Percentiles rank a stretch among this genome's conserved stretches.
Evolutionary conservation across 2,888 invertebrate species (phyloP).

Genomic region (Drosophila bunnanda): DNA sequence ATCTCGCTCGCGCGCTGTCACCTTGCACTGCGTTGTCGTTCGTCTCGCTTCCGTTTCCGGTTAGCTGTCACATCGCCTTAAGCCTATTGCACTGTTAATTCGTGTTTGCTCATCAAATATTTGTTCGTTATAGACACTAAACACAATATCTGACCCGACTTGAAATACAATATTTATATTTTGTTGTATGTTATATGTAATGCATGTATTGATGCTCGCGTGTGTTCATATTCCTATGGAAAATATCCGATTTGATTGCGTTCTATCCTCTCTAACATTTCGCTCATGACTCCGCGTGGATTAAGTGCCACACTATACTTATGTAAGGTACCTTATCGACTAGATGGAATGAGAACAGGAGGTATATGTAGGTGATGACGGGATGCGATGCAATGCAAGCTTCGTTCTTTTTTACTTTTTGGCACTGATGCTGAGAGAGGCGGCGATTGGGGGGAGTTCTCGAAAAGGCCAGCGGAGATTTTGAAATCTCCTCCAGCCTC

Average conservation of each 20-base stretch:
- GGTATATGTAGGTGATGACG: slow-evolving; percentile 17
- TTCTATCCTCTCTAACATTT: slow-evolving; percentile 23
- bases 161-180: slow-evolving; percentile 44
- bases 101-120: slow-evolving; percentile 35
- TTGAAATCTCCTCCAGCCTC: not conserved
- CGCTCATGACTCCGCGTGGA: slow-evolving; percentile 6
- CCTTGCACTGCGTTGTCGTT: slow-evolving; percentile 59
- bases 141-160: slow-evolving; percentile 60
- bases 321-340: slow-evolving; percentile 4
- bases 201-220: slow-evolving; percentile 1
- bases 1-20: slow-evolving; percentile 46
- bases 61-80: slow-evolving; percentile 9
- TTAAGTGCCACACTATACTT: not conserved
- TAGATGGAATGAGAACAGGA: slow-evolving; percentile 18
- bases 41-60: slow-evolving; percentile 39
- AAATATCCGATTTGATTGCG: slow-evolving; percentile 8
- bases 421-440: slow-evolving; percentile 35
- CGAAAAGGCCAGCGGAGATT: not conserved
- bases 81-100: slow-evolving; percentile 45
- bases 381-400: slow-evolving; percentile 11
- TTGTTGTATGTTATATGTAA: slow-evolving; percentile 16
- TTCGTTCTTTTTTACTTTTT: slow-evolving; percentile 1
- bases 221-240: slow-evolving; percentile 18
- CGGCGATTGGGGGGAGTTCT: slow-evolving; percentile 8
- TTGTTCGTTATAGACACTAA: slow-evolving; percentile 54